phyloP scores from a whole-genome alignment of 1,140 invertebrate genomes.

The Hetaerina americana region DNA sequence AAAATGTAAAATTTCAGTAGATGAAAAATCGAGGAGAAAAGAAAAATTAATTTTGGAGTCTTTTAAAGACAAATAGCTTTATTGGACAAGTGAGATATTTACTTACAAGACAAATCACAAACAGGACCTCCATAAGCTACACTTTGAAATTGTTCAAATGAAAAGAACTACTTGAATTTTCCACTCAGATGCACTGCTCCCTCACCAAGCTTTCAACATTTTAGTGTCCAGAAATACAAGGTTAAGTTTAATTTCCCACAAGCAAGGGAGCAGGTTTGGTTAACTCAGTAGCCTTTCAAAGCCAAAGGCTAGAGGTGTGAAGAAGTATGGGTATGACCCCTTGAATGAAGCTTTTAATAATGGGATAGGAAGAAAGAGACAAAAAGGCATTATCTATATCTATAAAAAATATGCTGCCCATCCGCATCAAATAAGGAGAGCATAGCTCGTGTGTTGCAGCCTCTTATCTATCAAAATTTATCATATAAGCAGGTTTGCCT shows the following conservation, averaged over 20 bases:
- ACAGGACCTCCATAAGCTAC: constrained; percentile 9
- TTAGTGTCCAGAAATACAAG: not conserved
- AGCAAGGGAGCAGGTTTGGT: not conserved
- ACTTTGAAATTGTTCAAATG: not conserved
- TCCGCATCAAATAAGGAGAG: not conserved
- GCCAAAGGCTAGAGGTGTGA: not conserved
- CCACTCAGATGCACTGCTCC: constrained; percentile 3
- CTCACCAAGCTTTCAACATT: not conserved
- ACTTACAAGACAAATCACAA: constrained; percentile 11
- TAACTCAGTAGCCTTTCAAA: constrained; percentile 1
- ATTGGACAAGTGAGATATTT: constrained; percentile 10
- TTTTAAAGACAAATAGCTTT: constrained; percentile 11
- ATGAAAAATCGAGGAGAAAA: not conserved
- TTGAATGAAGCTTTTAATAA: constrained; percentile 1
- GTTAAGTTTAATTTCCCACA: not conserved
- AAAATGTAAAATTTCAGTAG: no score
- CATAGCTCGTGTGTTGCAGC: not conserved
- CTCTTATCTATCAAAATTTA: not conserved
- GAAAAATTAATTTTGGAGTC: not conserved
- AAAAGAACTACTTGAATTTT: constrained; percentile 6
- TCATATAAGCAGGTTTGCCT: not conserved
- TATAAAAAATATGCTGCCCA: not conserved
- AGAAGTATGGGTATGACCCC: not conserved
- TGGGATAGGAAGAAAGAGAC: not conserved
- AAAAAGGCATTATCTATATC: not conserved